phyloP scores from a whole-genome alignment of 1,140 invertebrate species.

The Linepithema humile region DNA sequence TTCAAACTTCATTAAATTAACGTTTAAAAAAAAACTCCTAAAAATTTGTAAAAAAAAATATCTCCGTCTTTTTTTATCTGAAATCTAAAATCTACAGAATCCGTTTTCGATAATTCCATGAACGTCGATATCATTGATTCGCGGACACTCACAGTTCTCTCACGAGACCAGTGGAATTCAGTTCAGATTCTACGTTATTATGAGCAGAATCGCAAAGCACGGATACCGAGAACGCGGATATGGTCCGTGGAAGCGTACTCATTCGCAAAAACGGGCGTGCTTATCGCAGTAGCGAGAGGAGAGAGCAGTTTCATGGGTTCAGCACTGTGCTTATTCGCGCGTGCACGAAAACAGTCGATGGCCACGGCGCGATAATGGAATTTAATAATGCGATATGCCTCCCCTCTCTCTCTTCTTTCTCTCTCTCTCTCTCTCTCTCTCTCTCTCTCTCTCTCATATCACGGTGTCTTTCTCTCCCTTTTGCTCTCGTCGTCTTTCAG shows the following conservation, averaged over 20 bases:
- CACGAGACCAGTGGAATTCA: neutral
- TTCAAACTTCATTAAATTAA: neutral
- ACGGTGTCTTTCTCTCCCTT: neutral
- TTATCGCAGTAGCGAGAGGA: constrained; percentile 47
- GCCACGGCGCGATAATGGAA: constrained; percentile 62
- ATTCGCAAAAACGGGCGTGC: constrained; percentile 57
- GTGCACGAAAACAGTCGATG: constrained; percentile 64
- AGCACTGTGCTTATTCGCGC: constrained; percentile 53
- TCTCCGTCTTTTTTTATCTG: neutral
- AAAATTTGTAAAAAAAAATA: neutral
- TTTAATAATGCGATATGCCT: constrained; percentile 65
- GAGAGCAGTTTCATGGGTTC: constrained; percentile 42
- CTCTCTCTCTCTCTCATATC: neutral
- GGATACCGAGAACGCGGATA: neutral
- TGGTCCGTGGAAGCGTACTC: constrained; percentile 11
- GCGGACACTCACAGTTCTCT: neutral
- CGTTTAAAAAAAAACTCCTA: neutral
- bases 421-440: constrained; percentile 23
- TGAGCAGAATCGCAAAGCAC: neutral
- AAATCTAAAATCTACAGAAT: neutral
- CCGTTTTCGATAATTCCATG: neutral
- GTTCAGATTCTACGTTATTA: neutral
- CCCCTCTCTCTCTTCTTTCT: neutral
- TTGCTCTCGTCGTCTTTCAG: constrained; percentile 28
- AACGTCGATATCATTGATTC: neutral